Conservation (phyloP, 2,888 invertebrate species). For the Eristalis pertinax region DNA sequence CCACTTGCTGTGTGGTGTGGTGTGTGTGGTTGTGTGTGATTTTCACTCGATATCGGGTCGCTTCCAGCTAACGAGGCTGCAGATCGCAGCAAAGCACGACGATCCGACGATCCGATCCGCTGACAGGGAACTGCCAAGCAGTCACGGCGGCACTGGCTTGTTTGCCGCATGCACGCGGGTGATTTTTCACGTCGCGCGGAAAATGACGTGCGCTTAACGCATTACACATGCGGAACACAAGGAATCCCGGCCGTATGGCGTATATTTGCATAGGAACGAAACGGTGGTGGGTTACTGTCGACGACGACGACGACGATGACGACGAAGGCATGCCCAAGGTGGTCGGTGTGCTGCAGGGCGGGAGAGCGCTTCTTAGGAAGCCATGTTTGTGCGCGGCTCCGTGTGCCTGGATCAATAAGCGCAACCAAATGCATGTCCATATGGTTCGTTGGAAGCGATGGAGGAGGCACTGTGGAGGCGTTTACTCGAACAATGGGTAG, state of each 20-base stretch:
- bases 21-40: conserved; percentile 12
- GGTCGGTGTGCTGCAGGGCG: not conserved
- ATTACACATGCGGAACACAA: conserved; percentile 58
- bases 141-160: conserved; percentile 22
- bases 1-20: conserved; percentile 61
- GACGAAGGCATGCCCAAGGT: not conserved
- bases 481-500: conserved; percentile 71
- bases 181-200: conserved; percentile 53
- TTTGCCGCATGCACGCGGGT: conserved; percentile 46
- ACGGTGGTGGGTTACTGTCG: conserved; percentile 32
- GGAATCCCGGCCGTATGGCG: conserved; percentile 31
- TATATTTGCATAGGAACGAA: conserved; percentile 65
- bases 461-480: conserved; percentile 26
- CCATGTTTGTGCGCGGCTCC: conserved; percentile 63
- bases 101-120: conserved; percentile 3
- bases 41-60: conserved; percentile 58
- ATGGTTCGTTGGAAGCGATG: conserved; percentile 23
- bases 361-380: conserved; percentile 68
- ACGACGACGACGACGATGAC: not conserved
- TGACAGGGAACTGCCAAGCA: conserved; percentile 36
- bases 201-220: conserved; percentile 65
- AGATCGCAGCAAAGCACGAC: conserved; percentile 56
- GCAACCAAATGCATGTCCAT: conserved; percentile 36
- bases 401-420: conserved; percentile 53
- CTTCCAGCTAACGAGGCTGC: conserved; percentile 57